These are phyloP conservation scores for Cantharis rufa DNA, from an alignment of 2,888 invertebrate genomes.

Conservation along the genomic window DNA sequence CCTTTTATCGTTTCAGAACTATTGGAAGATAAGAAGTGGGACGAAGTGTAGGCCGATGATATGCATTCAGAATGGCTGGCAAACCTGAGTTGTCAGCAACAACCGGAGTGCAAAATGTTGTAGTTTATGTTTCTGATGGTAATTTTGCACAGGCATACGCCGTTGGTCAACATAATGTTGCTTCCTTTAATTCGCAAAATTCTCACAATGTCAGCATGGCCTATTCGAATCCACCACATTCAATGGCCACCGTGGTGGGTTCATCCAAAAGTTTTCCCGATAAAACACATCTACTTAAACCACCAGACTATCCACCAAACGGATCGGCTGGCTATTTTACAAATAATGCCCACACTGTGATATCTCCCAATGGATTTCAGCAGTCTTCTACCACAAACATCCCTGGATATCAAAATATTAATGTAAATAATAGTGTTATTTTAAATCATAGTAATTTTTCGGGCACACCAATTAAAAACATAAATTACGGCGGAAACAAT, in stretches of 20 bases:
- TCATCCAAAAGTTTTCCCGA: constrained; percentile 42
- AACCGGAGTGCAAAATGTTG: constrained; percentile 61
- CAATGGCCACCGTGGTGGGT: constrained; percentile 49
- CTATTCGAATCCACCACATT: constrained; percentile 43
- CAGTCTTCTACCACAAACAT: constrained; percentile 35
- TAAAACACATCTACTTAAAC: constrained; percentile 38
- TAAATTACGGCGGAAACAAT: constrained; percentile 36
- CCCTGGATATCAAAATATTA: constrained; percentile 45
- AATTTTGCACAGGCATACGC: constrained; percentile 61
- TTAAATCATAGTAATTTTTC: constrained; percentile 33
- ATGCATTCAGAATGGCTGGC: constrained; percentile 76
- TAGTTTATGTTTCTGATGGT: constrained; percentile 63
- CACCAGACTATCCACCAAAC: constrained; percentile 39
- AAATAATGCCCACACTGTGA: constrained; percentile 42
- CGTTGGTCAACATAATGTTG: constrained; percentile 57
- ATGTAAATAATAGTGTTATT: constrained; percentile 27
- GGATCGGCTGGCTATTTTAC: constrained; percentile 31
- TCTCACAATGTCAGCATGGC: constrained; percentile 56
- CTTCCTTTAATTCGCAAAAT: constrained; percentile 34
- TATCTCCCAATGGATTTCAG: constrained; percentile 51
- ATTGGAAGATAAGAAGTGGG: constrained; percentile 52
- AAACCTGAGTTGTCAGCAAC: constrained; percentile 73
- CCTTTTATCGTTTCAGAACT: constrained; percentile 45
- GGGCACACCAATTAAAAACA: constrained; percentile 28
- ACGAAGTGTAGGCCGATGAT: constrained; percentile 67